Conservation (phyloP, 2,797 vertebrate genomes). For the Pseudochaenichthys georgianus region DNA sequence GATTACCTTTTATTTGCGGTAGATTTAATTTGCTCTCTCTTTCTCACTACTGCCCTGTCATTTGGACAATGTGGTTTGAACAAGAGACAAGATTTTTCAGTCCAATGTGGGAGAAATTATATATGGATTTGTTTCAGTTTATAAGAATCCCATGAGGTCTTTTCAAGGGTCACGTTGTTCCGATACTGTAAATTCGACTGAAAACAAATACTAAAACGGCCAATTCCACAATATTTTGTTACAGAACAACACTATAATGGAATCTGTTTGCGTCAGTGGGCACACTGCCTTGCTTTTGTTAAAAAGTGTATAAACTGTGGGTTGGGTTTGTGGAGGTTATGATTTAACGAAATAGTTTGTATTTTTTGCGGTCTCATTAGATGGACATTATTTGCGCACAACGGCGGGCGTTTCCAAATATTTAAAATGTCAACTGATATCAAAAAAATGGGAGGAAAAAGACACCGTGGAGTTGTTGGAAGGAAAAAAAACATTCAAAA, state of each 20-base stretch:
- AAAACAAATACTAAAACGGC: conserved; percentile 35
- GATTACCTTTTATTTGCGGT: conserved; percentile 55
- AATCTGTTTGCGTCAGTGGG: conserved; percentile 27
- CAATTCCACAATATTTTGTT: conserved; percentile 45
- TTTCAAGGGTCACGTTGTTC: conserved; percentile 60
- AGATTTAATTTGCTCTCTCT: conserved; percentile 37
- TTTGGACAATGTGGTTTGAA: conserved; percentile 80
- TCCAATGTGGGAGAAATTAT: conserved; percentile 82
- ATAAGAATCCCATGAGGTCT: conserved; percentile 66
- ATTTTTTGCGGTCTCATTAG: conserved; percentile 46
- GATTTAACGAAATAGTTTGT: conserved; percentile 52
- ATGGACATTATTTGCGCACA: conserved; percentile 40
- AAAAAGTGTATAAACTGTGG: conserved; percentile 53
- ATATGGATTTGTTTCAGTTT: conserved; percentile 79
- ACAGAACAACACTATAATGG: conserved; percentile 32
- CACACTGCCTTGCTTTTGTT: conserved; percentile 41
- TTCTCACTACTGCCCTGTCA: conserved; percentile 56
- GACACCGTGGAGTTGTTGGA: conserved; percentile 24
- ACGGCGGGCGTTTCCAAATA: conserved; percentile 40
- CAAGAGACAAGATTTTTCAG: conserved; percentile 75
- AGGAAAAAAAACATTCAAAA: conserved; percentile 46
- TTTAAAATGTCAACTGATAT: conserved; percentile 58
- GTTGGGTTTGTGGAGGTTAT: conserved; percentile 34
- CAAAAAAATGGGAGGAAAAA: conserved; percentile 30
- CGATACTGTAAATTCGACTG: conserved; percentile 61